Conservation (phyloP, 2,797 vertebrate genomes). For the Fundulus diaphanus region DNA sequence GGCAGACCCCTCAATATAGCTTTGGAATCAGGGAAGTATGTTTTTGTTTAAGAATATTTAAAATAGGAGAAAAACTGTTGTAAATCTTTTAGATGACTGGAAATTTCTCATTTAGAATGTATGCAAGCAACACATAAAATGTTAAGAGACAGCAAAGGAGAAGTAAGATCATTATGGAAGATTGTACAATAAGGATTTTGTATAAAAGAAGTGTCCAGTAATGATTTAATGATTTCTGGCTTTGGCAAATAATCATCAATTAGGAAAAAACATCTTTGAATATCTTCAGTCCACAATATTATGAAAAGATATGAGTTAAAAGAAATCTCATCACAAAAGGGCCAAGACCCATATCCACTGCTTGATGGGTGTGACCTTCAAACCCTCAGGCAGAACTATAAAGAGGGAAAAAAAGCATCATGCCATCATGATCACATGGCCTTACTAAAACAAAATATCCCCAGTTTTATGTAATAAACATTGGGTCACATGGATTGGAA, state of each 20-base stretch:
- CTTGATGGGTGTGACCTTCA: not conserved
- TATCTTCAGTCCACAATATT: too few species aligned
- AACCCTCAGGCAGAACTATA: not conserved
- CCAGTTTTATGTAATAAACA: not conserved
- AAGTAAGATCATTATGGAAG: not conserved
- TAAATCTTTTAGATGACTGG: not conserved
- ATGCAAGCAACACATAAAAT: not conserved
- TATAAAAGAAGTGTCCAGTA: too few species aligned
- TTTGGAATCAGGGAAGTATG: too few species aligned
- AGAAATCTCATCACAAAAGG: not conserved
- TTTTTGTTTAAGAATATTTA: not conserved
- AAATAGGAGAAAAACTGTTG: not conserved
- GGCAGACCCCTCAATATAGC: not conserved
- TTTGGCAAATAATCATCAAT: too few species aligned
- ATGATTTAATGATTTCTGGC: too few species aligned
- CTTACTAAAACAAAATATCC: not conserved
- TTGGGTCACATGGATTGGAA: slow-evolving; percentile 2
- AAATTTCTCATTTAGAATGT: not conserved
- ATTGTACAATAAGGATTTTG: not conserved
- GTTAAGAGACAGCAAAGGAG: not conserved
- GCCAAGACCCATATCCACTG: not conserved
- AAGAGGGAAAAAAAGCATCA: not conserved
- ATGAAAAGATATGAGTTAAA: not conserved
- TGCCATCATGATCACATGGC: not conserved
- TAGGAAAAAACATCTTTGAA: too few species aligned